Base-by-base conservation (phyloP, 2,797 vertebrate genomes). In the Apogon hyalosoma region DNA sequence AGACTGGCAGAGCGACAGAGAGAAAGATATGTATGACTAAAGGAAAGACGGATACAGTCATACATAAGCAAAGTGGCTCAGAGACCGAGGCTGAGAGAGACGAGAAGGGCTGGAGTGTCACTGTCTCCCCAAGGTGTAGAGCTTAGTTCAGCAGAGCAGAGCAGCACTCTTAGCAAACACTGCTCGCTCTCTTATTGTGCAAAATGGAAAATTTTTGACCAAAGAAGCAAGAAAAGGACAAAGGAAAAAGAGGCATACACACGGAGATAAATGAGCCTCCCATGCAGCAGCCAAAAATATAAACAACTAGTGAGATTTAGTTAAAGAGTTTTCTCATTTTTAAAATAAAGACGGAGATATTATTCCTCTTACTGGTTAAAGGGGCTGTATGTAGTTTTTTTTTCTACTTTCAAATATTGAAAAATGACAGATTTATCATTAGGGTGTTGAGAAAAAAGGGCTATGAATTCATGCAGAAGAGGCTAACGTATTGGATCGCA, bases 111-210 rank as follows among this genome's bases (percentile, higher is more conserved):
- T 38, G 52, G 54, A 49, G 18, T 70, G 56, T 74, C 53, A 39
- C 18, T 42, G 43, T 73, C 42, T 74, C 63, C 62, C 55, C 45
- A 21, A 55, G 58, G 63, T 63, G 47, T 59, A 54, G 36, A 63
- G 56, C 15, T 43, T 51, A 49, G 49, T 49, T 71, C 65, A 60
- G 58, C 12, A 31, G 63, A 63, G 65, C 42, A 48, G 55, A 66
- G 49, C 65, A 64, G 38, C 33, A 39, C 11, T 65, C 45, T 55
- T 28, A 6, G 42, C 51, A 77, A 53, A 64, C 38, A 19, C 55
- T n/a, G 40, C 50, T 54, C 36, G 46, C 14, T 57, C 36, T 66
- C 19, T 52, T 14, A 65, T 1, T 51, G 54, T 48, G 39, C 24
- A 31, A 11, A 39, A 2, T 11, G 10, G 18, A 10, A 63, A 11